These are phyloP conservation scores for Papilio dardanus DNA, from an alignment of 1,140 invertebrate species.

Conservation along the genomic window DNA sequence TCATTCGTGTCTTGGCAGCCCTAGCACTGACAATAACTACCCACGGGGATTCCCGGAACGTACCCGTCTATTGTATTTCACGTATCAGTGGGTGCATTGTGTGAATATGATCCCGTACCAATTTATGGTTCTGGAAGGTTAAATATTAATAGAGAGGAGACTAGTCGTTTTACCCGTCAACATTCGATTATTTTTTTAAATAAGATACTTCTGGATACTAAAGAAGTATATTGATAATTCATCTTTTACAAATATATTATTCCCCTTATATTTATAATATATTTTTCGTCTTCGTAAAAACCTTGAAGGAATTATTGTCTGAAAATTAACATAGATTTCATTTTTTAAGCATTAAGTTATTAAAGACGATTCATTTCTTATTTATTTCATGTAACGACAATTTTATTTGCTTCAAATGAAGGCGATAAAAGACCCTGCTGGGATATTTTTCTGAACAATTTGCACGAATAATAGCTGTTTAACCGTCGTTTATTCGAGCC, in stretches of 20 bases:
- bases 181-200: not conserved
- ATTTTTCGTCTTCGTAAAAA: too few species aligned
- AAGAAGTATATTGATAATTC: too few species aligned
- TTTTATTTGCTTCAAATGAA: not conserved
- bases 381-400: not conserved
- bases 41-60: conserved; percentile 6
- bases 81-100: not conserved
- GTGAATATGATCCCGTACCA: not conserved
- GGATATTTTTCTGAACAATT: conserved; percentile 10
- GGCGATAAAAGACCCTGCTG: not conserved
- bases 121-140: conserved; percentile 1
- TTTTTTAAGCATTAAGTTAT: not conserved
- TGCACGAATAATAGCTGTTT: conserved; percentile 11
- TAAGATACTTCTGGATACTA: too few species aligned
- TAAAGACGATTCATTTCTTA: not conserved
- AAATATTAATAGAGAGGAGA: not conserved
- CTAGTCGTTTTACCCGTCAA: not conserved
- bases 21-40: conserved; percentile 17
- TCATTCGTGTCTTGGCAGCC: not conserved
- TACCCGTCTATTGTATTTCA: not conserved
- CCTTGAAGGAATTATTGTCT: not conserved
- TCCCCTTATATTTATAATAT: too few species aligned
- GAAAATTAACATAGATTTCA: not conserved
- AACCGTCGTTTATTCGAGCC: conserved; percentile 8
- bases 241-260: too few species aligned